A percentile compares a stretch with the other conserved stretches of the same genome.
These are phyloP conservation scores for Yponomeuta cagnagella DNA, from an alignment of 2,888 invertebrate species.

Conservation along the genomic window DNA sequence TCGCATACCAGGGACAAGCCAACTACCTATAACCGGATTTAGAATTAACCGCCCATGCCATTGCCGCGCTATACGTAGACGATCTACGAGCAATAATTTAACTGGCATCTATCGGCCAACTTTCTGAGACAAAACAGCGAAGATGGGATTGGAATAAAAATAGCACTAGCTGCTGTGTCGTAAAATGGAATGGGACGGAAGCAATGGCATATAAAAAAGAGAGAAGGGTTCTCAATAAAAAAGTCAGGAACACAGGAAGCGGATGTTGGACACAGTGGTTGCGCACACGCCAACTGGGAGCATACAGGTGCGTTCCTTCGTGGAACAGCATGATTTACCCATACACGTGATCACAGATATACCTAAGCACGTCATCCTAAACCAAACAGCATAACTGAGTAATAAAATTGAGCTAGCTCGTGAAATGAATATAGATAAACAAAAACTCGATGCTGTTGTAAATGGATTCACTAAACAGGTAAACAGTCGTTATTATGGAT, in stretches of 20 bases:
- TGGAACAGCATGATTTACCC: constrained; percentile 34
- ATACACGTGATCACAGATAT: constrained; percentile 35
- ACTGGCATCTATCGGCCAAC: not conserved
- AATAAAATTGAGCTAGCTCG: not conserved
- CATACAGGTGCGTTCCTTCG: constrained; percentile 48
- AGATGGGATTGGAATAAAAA: constrained; percentile 7
- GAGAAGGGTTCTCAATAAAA: constrained; percentile 31
- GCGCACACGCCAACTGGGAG: constrained; percentile 29
- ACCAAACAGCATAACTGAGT: constrained; percentile 27
- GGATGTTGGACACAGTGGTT: constrained; percentile 50
- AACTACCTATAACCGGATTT: constrained; percentile 21
- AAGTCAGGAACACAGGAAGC: constrained; percentile 62
- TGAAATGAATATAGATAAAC: not conserved
- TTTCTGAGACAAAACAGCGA: constrained; percentile 11
- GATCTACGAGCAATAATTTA: constrained; percentile 6
- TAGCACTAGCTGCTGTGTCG: constrained; percentile 2
- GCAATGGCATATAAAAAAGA: constrained; percentile 22
- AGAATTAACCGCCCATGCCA: constrained; percentile 11
- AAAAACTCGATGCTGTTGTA: not conserved
- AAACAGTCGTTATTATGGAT: not conserved
- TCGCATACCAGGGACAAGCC: constrained; percentile 30
- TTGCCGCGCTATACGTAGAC: not conserved
- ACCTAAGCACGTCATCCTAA: constrained; percentile 40
- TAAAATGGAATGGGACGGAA: constrained; percentile 27
- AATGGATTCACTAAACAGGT: not conserved